Evolutionary conservation across 1,140 invertebrate species (phyloP).

Genomic region (Drosophila virilis): DNA sequence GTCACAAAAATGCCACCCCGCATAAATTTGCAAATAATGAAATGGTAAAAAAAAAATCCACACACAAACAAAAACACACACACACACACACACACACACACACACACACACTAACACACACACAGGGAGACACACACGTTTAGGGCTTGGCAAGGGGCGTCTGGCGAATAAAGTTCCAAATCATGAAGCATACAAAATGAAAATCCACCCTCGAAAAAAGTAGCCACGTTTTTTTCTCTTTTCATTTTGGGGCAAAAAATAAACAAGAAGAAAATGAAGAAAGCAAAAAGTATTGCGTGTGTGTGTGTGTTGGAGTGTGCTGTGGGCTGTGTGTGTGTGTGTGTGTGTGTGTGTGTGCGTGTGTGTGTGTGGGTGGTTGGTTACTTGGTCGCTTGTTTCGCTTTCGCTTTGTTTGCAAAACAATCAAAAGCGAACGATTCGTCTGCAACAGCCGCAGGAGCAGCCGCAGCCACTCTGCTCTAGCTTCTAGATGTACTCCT

Average conservation of each 20-base stretch:
- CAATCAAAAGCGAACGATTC: constrained; percentile 70
- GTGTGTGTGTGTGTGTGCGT: neutral
- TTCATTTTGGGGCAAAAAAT: constrained; percentile 67
- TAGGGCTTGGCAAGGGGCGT: constrained; percentile 24
- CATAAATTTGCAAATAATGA: constrained; percentile 82
- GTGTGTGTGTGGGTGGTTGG: constrained; percentile 41
- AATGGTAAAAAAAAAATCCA: constrained; percentile 71
- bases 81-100: constrained; percentile 1
- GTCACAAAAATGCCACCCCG: constrained; percentile 61
- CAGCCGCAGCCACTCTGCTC: constrained; percentile 12
- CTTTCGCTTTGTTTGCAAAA: constrained; percentile 81
- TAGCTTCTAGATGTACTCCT: constrained; percentile 8
- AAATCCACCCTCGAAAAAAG: constrained; percentile 81
- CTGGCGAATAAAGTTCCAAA: constrained; percentile 76
- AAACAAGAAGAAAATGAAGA: constrained; percentile 22
- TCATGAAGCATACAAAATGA: constrained; percentile 82
- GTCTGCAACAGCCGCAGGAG: neutral
- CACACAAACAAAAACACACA: constrained; percentile 30
- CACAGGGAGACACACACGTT: constrained; percentile 5
- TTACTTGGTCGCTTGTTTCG: constrained; percentile 35
- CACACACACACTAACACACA: constrained; percentile 24
- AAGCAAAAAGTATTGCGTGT: constrained; percentile 62
- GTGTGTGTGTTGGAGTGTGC: constrained; percentile 26
- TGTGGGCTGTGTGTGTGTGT: constrained; percentile 16
- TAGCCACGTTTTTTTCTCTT: constrained; percentile 65